These are phyloP conservation scores for Lamellibrachia columna DNA, from an alignment of 2,888 invertebrate species.

Conservation along the genomic window DNA sequence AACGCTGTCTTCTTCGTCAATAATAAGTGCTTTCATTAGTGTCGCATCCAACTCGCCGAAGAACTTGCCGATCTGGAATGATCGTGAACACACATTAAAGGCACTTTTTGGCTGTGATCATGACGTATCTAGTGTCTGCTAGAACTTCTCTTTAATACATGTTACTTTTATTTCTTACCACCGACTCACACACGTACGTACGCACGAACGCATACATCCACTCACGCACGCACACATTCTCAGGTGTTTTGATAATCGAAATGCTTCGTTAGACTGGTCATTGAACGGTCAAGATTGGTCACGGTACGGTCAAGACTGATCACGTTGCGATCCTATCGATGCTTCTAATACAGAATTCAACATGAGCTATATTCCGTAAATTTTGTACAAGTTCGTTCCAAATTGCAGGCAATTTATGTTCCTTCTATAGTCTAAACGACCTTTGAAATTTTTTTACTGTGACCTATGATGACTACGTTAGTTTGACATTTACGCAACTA, in stretches of 20 bases:
- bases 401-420: too few species aligned
- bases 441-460: not conserved
- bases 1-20: constrained; percentile 21
- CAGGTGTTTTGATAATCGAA: not conserved
- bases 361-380: not conserved
- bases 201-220: too few species aligned
- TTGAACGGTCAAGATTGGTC: not conserved
- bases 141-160: not conserved
- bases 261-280: not conserved
- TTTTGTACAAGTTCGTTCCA: too few species aligned
- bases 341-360: not conserved
- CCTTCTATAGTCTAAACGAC: not conserved
- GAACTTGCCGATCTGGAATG: constrained; percentile 76
- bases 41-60: constrained; percentile 90
- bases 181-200: too few species aligned
- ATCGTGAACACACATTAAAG: not conserved
- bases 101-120: not conserved
- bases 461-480: not conserved
- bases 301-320: not conserved
- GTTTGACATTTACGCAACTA: too few species aligned
- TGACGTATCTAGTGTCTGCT: not conserved
- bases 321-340: not conserved
- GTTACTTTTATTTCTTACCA: too few species aligned
- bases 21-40: constrained; percentile 39
- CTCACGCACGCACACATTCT: not conserved